These are phyloP conservation scores for Epistrophella euchroma DNA, from an alignment of 2,888 invertebrate genomes.

Conservation along the genomic window DNA sequence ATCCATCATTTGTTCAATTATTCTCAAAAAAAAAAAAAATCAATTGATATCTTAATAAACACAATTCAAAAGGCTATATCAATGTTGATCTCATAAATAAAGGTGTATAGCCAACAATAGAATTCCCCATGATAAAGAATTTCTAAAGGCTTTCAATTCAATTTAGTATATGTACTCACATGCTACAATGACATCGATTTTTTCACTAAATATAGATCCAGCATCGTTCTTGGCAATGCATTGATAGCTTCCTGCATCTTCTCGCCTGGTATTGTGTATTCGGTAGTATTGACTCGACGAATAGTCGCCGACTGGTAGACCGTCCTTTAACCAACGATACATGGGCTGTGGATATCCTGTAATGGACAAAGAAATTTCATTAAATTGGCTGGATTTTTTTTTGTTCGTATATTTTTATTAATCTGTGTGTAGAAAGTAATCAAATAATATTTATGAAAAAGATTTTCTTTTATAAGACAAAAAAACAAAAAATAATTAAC, in stretches of 20 bases:
- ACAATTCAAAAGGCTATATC: not conserved
- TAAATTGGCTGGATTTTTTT: constrained; percentile 8
- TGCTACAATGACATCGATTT: constrained; percentile 94
- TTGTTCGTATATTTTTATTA: not conserved
- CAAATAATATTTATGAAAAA: not conserved
- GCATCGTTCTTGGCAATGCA: constrained; percentile 96
- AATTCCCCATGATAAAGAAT: constrained; percentile 20
- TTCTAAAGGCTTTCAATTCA: constrained; percentile 36
- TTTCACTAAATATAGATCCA: constrained; percentile 96
- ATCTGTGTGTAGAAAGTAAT: not conserved
- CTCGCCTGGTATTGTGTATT: constrained; percentile 91
- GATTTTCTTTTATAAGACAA: not conserved
- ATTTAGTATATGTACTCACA: constrained; percentile 88
- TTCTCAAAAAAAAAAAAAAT: too few species aligned
- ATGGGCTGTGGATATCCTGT: constrained; percentile 95
- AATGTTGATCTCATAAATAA: not conserved
- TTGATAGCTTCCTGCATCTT: constrained; percentile 95
- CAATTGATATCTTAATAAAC: not conserved
- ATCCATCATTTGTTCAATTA: not conserved
- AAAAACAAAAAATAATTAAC: too few species aligned
- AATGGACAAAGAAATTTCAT: constrained; percentile 78
- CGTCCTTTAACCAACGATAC: constrained; percentile 96
- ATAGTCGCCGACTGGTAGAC: constrained; percentile 90
- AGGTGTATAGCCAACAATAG: constrained; percentile 1
- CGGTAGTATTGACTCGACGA: constrained; percentile 93